Conservation (phyloP, 2,888 invertebrate genomes). For the Microctonus aethiopoides region DNA sequence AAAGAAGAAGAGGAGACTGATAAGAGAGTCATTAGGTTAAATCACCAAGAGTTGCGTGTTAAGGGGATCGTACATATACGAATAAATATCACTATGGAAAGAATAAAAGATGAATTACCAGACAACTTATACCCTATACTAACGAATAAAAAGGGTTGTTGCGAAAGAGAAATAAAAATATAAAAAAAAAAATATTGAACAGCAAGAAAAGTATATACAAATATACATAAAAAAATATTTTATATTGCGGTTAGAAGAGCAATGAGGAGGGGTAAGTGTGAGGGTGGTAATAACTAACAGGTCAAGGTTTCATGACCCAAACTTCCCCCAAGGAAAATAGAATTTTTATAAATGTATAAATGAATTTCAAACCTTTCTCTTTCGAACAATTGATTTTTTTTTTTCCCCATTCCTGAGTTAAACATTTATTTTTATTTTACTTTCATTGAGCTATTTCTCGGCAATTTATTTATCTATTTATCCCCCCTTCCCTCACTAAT, state of each 20-base stretch:
- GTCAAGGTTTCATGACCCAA: slow-evolving; percentile 51
- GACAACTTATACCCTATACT: too few species aligned
- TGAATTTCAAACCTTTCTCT: slow-evolving; percentile 8
- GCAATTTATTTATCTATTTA: neutral
- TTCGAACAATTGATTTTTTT: neutral
- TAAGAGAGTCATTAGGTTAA: slow-evolving; percentile 39
- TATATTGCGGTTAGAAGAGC: slow-evolving; percentile 13
- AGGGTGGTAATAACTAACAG: slow-evolving; percentile 32
- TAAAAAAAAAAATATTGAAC: neutral
- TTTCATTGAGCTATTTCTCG: neutral
- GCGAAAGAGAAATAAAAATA: slow-evolving; percentile 27
- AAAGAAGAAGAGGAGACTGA: slow-evolving; percentile 15
- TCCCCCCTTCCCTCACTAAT: neutral
- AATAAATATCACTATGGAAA: neutral
- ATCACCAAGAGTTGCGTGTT: slow-evolving; percentile 30
- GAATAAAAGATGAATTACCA: slow-evolving; percentile 16
- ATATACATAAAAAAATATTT: too few species aligned
- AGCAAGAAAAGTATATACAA: neutral
- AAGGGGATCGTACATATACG: slow-evolving; percentile 19
- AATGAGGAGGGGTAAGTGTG: slow-evolving; percentile 33
- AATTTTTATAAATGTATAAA: slow-evolving; percentile 30
- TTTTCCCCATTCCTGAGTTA: neutral
- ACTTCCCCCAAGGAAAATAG: slow-evolving; percentile 38
- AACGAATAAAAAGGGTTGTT: slow-evolving; percentile 32
- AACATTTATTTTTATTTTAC: neutral